A percentile compares a stretch with the other conserved stretches of the same genome.
Evolutionary conservation across 1,140 invertebrate genomes (phyloP).

Genomic region (Drosophila pachea): DNA sequence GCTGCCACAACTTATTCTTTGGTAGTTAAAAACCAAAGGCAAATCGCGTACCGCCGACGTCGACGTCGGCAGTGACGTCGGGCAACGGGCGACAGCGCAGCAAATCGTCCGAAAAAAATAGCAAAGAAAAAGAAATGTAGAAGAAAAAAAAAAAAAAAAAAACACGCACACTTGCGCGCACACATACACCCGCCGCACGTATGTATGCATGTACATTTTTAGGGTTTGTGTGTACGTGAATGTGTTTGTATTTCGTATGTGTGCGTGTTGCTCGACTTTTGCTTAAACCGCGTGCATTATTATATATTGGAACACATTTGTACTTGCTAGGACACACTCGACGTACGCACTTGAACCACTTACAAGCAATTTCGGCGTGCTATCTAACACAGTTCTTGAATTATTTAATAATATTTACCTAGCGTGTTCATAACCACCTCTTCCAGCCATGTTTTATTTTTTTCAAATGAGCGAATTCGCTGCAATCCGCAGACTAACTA

Average conservation of each 20-base stretch:
- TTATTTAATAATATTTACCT: slow-evolving; percentile 79
- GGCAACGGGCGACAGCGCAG: slow-evolving; percentile 29
- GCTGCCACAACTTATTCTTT: slow-evolving; percentile 17
- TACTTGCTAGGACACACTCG: slow-evolving; percentile 32
- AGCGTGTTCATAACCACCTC: slow-evolving; percentile 79
- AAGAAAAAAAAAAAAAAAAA: slow-evolving; percentile 63
- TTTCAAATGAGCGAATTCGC: slow-evolving; percentile 78
- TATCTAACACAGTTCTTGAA: slow-evolving; percentile 40
- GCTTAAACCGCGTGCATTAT: slow-evolving; percentile 75
- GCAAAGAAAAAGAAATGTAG: slow-evolving; percentile 48
- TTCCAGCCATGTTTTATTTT: slow-evolving; percentile 79
- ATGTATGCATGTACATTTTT: slow-evolving; percentile 39
- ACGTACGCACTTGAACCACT: slow-evolving; percentile 27
- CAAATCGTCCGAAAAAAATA: slow-evolving; percentile 54
- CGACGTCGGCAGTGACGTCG: slow-evolving; percentile 24
- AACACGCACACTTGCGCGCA: slow-evolving; percentile 60
- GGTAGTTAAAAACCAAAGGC: slow-evolving; percentile 21
- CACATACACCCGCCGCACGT: slow-evolving; percentile 25
- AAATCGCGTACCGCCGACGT: slow-evolving; percentile 34
- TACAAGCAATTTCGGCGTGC: slow-evolving; percentile 35
- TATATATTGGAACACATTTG: slow-evolving; percentile 43
- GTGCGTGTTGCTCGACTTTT: slow-evolving; percentile 62
- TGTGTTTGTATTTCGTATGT: slow-evolving; percentile 46
- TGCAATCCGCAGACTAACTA: slow-evolving; percentile 68
- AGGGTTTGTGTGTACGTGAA: slow-evolving; percentile 34